These are phyloP conservation scores for Pseudoips prasinana DNA, from an alignment of 2,888 invertebrate genomes.

Conservation along the genomic window DNA sequence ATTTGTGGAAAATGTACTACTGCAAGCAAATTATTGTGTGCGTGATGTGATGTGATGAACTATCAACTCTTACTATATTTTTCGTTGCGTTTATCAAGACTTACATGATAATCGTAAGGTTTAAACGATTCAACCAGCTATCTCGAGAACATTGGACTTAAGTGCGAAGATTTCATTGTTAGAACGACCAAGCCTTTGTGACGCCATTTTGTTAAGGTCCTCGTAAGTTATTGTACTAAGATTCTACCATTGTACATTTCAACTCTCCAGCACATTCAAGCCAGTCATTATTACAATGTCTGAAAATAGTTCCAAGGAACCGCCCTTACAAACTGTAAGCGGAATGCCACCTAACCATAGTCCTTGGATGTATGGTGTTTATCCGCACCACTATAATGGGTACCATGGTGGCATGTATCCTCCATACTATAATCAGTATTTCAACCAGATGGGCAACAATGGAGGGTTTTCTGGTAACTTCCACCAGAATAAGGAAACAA, in stretches of 20 bases:
- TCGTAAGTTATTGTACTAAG: constrained; percentile 5
- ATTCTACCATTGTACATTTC: no score
- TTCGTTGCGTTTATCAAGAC: no score
- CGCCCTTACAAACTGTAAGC: constrained; percentile 71
- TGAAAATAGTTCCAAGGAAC: constrained; percentile 67
- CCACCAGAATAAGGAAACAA: constrained; percentile 56
- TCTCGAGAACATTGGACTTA: no score
- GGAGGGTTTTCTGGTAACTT: constrained; percentile 51
- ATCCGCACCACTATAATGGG: constrained; percentile 60
- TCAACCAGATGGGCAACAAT: constrained; percentile 64
- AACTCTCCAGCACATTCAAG: no score
- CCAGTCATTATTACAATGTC: constrained; percentile 43
- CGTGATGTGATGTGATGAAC: no score
- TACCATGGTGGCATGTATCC: constrained; percentile 70
- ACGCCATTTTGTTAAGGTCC: constrained; percentile 52
- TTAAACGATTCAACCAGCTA: no score
- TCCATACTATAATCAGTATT: constrained; percentile 77
- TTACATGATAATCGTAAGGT: no score
- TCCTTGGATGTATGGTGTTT: constrained; percentile 72
- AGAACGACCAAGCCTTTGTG: background rate
- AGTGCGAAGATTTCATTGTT: no score
- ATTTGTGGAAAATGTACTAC: no score
- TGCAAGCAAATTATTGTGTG: no score
- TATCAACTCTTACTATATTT: no score
- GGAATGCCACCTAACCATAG: constrained; percentile 66